Percentiles rank a stretch among this genome's conserved stretches.
These are phyloP conservation scores for Chelonus formosanus DNA, from an alignment of 2,888 invertebrate species.

Conservation along the genomic window DNA sequence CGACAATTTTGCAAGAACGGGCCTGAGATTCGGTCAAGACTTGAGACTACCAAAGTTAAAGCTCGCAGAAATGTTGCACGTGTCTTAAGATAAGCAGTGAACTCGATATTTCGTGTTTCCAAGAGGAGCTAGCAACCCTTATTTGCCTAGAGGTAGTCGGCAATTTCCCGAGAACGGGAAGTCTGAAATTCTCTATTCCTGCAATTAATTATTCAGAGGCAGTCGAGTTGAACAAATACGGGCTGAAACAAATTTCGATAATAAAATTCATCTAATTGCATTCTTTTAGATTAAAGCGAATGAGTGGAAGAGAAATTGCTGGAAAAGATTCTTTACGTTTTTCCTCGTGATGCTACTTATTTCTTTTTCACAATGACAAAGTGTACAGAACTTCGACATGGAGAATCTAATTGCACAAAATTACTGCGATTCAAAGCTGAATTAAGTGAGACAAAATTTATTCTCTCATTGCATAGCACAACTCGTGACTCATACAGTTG, in stretches of 20 bases:
- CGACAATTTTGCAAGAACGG: conserved; percentile 40
- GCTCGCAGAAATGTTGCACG: conserved; percentile 16
- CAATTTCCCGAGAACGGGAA: conserved; percentile 12
- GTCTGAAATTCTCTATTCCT: conserved; percentile 17
- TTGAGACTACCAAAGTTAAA: conserved; percentile 11
- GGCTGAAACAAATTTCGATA: conserved; percentile 29
- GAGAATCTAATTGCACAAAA: conserved; percentile 29
- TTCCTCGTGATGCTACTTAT: conserved; percentile 1
- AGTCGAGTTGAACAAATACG: conserved; percentile 21
- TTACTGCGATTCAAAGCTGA: conserved; percentile 30
- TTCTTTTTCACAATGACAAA: conserved; percentile 12
- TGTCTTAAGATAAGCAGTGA: conserved; percentile 19
- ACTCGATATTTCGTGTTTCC: conserved; percentile 7
- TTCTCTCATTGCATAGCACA: conserved; percentile 16
- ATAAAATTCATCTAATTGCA: conserved; percentile 34
- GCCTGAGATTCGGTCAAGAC: conserved; percentile 29
- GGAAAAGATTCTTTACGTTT: conserved; percentile 21
- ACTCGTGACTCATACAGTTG: neutral
- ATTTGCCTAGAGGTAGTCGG: conserved; percentile 7
- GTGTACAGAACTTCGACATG: conserved; percentile 17
- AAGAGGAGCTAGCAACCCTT: conserved; percentile 6
- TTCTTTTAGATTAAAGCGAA: conserved; percentile 29
- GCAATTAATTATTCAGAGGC: conserved; percentile 22
- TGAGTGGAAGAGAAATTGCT: conserved; percentile 19
- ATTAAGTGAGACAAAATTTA: conserved; percentile 26